Evolutionary conservation across 1,140 invertebrate genomes (phyloP), one percentile per base, ranked within the genome.

Genomic region (Rhyacophila brunnea): DNA sequence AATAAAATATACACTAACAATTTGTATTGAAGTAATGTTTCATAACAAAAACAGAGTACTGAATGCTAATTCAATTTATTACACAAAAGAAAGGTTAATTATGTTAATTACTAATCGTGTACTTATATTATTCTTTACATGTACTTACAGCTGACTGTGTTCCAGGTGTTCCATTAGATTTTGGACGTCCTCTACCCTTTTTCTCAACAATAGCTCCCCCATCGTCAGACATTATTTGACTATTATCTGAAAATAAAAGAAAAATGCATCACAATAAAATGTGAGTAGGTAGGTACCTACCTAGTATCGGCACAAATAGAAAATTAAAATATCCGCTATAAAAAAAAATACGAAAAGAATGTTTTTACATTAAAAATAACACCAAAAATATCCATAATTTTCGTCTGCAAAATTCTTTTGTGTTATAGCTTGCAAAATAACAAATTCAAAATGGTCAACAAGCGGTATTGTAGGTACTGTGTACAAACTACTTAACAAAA

Each of bases 121-220:
- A n/a, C n/a, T n/a, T n/a, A n/a, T n/a, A n/a, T n/a, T n/a, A n/a
- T n/a, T n/a, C n/a, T n/a, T n/a, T n/a, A n/a, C n/a, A 15, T 38
- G 45, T 34, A 34, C 34, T 62, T 14, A 54, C 54, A 11, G 56
- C 74, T 23, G 71, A 64, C 70, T 71, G 75, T 68, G 75, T 78
- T 68, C 77, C 64, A 70, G 71, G 75, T 68, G 75, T 78, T 68
- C 77, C 77, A 71, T 79, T 79, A 11, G 76, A 9, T 71, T 78
- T 79, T 42, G 76, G 75, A 69, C 76, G 75, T 46, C 77, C 77
- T 61, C 77, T 71, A 60, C 76, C 77, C 65, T 78, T 79, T 71
- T 79, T 79, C 69, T 79, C 77, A 40, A 79, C 76, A 32, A 67
- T 68, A 50, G 74, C 75, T 67, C 74, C 75, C 18, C 77, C 77